Base-by-base conservation (phyloP, 2,888 invertebrate species). In the Drosophila stalkeri region DNA sequence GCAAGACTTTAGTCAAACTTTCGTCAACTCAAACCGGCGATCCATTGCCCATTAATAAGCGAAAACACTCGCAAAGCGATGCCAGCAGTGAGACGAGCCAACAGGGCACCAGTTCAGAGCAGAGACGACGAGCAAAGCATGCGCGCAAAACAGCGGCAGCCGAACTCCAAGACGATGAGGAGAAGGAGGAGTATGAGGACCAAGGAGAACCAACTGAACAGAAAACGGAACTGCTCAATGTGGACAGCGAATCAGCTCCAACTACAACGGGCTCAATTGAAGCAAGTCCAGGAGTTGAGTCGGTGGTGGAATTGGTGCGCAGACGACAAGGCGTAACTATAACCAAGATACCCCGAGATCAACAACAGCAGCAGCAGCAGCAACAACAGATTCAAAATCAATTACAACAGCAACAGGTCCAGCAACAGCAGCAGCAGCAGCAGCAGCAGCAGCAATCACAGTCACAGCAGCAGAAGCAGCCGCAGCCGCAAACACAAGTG, bases 291-390 rank as follows among this genome's bases (percentile, higher is more conserved):
- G 35, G 62, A 2, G 80, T 82, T 3, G 82, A 86, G 20, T 83
- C 80, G 3, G 80, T 85, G 8, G 83, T 91, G 60, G 88, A 91
- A 8, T 72, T 86, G 68, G 81, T 92, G 3, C 82, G 89, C 16
- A 82, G 89, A 7, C 85, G 88, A 16, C 91, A 92, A 57, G 91
- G 91, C 1, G 91, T 92, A 0, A 92, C 92, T 12, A 91, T 92
- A 16, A 92, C 91, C 33, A 92, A 92, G 68, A 77, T 92, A 54
- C 64, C 82, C 4, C 82, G 84, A 39, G 78, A 68, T 11, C 79
- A 76, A 37, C 69, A 81, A 33, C 71, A 71, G 1, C 57, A 35
- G 8, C 20, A 6, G 3, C 39, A 49, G 12, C 31, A 18, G 9
- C 39, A 7, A 1, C 20, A 12, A 1, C 43, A 31, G 11, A 37